These are phyloP conservation scores for Adrianichthys oophorus DNA, from an alignment of 2,797 vertebrate genomes.

Conservation along the genomic window DNA sequence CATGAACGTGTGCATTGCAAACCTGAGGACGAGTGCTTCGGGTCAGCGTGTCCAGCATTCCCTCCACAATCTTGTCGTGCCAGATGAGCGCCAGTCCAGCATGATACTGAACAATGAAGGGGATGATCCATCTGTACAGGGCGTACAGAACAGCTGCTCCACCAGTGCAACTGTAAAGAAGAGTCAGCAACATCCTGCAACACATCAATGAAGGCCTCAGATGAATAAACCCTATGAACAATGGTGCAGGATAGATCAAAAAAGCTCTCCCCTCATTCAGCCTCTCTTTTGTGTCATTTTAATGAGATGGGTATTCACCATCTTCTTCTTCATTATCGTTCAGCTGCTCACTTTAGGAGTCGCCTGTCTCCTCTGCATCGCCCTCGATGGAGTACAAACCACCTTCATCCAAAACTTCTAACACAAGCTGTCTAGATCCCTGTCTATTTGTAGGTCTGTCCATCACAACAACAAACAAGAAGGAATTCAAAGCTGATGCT, in stretches of 20 bases:
- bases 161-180: constrained; percentile 47
- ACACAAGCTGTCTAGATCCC: too few relatives aligned
- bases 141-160: constrained; percentile 57
- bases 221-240: neutral
- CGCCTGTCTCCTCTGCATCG: too few relatives aligned
- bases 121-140: constrained; percentile 72
- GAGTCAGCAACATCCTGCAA: constrained; percentile 68
- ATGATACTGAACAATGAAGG: constrained; percentile 62
- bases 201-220: neutral
- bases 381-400: too few relatives aligned
- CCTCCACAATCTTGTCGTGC: constrained; percentile 70
- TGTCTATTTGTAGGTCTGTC: too few relatives aligned
- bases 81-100: constrained; percentile 70
- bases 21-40: constrained; percentile 77
- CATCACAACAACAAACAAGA: too few relatives aligned
- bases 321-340: constrained; percentile 16
- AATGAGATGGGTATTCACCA: constrained; percentile 81
- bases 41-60: constrained; percentile 65
- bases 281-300: constrained; percentile 54
- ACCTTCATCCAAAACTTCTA: too few relatives aligned
- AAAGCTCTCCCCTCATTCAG: constrained; percentile 30
- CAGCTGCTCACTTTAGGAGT: too few relatives aligned
- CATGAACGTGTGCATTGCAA: neutral
- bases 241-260: constrained; percentile 46
- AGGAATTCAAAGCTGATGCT: too few relatives aligned